Evolutionary conservation across 2,888 invertebrate species (phyloP).

Genomic region (Tipula lateralis): DNA sequence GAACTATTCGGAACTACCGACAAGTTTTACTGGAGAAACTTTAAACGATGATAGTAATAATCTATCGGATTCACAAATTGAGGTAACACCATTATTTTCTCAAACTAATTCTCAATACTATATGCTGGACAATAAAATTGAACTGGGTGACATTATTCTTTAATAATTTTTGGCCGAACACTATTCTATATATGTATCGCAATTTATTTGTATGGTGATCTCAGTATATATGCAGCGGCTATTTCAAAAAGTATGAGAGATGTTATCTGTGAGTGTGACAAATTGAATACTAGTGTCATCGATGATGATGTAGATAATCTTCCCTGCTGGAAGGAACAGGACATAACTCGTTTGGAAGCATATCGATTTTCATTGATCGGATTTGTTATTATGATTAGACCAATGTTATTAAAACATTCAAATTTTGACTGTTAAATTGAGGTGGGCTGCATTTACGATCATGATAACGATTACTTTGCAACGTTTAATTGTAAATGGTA

Average conservation of each 20-base stretch:
- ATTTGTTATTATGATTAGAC: slow-evolving; percentile 73
- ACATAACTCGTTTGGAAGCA: slow-evolving; percentile 61
- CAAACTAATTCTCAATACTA: slow-evolving; percentile 54
- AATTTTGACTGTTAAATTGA: slow-evolving; percentile 75
- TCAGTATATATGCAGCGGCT: slow-evolving; percentile 93
- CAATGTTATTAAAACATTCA: slow-evolving; percentile 95
- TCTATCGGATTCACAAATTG: slow-evolving; percentile 39
- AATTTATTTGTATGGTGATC: slow-evolving; percentile 90
- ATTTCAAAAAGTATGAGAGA: slow-evolving; percentile 90
- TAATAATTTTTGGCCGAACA: slow-evolving; percentile 67
- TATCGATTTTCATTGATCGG: slow-evolving; percentile 72
- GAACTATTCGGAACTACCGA: not conserved
- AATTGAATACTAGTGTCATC: slow-evolving; percentile 38
- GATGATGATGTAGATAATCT: slow-evolving; percentile 46
- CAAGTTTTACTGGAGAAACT: not conserved
- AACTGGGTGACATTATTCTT: slow-evolving; percentile 83
- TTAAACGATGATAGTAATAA: not conserved
- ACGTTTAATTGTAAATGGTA: slow-evolving; percentile 54
- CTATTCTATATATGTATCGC: slow-evolving; percentile 82
- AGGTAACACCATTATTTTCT: slow-evolving; percentile 48
- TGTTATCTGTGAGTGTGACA: slow-evolving; percentile 68
- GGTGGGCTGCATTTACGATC: slow-evolving; percentile 85
- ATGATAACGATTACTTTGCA: slow-evolving; percentile 81
- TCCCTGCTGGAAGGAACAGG: slow-evolving; percentile 54
- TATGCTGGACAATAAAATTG: slow-evolving; percentile 64